Evolutionary conservation across 2,797 vertebrate genomes (phyloP).

Genomic region (Falco berigora): DNA sequence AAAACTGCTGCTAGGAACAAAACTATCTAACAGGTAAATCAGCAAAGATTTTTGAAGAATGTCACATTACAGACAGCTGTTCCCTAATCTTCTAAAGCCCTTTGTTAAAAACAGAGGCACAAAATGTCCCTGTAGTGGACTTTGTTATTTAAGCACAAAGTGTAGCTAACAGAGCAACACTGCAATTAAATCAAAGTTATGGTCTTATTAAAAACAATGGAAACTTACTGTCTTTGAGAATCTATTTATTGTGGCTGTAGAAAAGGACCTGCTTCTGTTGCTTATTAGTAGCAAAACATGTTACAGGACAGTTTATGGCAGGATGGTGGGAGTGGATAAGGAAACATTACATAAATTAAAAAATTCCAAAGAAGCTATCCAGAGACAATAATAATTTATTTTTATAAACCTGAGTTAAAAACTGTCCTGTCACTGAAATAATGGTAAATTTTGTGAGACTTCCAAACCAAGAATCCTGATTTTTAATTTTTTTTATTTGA

Average conservation of each 20-base stretch:
- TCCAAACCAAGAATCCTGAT: neutral
- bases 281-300: neutral
- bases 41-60: slow-evolving; percentile 7
- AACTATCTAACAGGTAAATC: neutral
- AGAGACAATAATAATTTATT: neutral
- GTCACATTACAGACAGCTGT: neutral
- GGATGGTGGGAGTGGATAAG: neutral
- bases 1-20: neutral
- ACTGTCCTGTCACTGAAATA: neutral
- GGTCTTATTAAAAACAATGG: neutral
- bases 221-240: neutral
- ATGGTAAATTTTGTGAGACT: neutral
- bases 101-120: neutral
- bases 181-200: neutral
- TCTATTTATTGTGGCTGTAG: neutral
- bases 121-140: neutral
- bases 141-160: neutral
- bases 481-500: neutral
- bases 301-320: neutral
- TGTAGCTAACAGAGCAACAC: neutral
- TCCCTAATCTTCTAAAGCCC: slow-evolving; percentile 25
- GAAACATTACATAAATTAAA: neutral
- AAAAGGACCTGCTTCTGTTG: neutral
- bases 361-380: neutral
- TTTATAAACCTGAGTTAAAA: neutral